Conservation (phyloP, 2,113 vertebrate genomes). For the Cyphomyrus discorhynchus region DNA sequence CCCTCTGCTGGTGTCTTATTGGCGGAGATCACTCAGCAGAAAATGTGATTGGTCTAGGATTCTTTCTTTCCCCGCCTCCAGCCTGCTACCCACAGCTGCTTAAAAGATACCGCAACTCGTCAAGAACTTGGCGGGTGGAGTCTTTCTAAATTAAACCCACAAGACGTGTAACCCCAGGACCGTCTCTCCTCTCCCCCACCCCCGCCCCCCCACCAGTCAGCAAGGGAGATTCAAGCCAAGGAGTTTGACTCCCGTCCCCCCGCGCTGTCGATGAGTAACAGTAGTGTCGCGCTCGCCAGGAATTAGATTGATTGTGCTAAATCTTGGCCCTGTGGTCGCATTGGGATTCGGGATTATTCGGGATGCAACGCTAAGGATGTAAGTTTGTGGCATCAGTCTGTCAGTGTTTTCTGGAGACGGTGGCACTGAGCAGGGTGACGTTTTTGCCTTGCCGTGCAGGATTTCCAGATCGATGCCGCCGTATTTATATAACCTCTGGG, state of each 20-base stretch:
- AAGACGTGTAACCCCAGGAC: conserved; percentile 27
- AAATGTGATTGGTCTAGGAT: conserved; percentile 55
- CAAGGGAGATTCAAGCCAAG: background rate
- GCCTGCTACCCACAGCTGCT: conserved; percentile 48
- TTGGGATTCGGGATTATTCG: background rate
- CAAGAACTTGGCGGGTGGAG: conserved; percentile 22
- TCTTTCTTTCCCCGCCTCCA: conserved; percentile 29
- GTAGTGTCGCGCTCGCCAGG: background rate
- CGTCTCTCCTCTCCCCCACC: background rate
- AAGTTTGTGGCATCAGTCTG: background rate
- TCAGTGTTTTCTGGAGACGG: background rate
- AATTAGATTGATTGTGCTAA: background rate
- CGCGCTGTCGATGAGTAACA: background rate
- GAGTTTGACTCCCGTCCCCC: conserved; percentile 1
- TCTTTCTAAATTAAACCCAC: conserved; percentile 33
- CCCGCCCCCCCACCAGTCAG: background rate
- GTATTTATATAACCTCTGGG: background rate
- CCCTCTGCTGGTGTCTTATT: conserved; percentile 29
- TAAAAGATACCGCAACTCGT: conserved; percentile 49
- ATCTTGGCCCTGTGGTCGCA: background rate
- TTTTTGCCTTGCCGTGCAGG: background rate
- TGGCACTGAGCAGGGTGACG: background rate
- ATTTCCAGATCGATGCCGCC: background rate
- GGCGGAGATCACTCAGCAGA: conserved; percentile 34
- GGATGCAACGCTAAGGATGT: background rate